Percentiles rank a stretch among this genome's conserved stretches.
These are phyloP conservation scores for Slavum lentiscoides DNA, from an alignment of 2,888 invertebrate genomes.

Conservation along the genomic window DNA sequence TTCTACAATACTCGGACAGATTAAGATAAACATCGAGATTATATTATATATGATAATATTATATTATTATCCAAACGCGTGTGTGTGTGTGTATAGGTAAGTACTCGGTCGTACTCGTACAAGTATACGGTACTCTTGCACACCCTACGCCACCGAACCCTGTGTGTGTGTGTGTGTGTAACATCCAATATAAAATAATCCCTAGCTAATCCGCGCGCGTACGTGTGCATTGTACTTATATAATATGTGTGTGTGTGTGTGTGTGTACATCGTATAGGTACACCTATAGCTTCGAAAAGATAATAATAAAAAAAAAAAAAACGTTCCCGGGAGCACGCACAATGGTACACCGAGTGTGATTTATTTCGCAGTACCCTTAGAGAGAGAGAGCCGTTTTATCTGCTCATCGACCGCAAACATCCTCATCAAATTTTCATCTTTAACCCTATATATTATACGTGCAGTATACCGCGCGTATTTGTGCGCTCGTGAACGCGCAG, in stretches of 20 bases:
- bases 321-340: constrained; percentile 18
- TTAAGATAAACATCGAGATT: constrained; percentile 50
- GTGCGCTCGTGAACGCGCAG: too few species aligned
- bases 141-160: constrained; percentile 25
- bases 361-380: constrained; percentile 23
- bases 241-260: too few species aligned
- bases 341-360: constrained; percentile 42
- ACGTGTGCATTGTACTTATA: too few species aligned
- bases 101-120: too few species aligned
- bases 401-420: constrained; percentile 51
- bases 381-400: constrained; percentile 31
- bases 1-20: constrained; percentile 16
- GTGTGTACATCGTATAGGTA: not conserved
- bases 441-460: constrained; percentile 10
- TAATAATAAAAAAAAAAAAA: not conserved
- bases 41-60: not conserved
- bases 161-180: not conserved
- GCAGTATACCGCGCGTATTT: too few species aligned
- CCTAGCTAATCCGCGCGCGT: constrained; percentile 36
- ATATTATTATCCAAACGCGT: too few species aligned
- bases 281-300: not conserved
- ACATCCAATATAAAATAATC: constrained; percentile 32
- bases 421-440: constrained; percentile 53
- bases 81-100: too few species aligned
- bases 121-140: not conserved